These are phyloP conservation scores for Eudemis profundana DNA, from an alignment of 2,888 invertebrate genomes.

Conservation along the genomic window DNA sequence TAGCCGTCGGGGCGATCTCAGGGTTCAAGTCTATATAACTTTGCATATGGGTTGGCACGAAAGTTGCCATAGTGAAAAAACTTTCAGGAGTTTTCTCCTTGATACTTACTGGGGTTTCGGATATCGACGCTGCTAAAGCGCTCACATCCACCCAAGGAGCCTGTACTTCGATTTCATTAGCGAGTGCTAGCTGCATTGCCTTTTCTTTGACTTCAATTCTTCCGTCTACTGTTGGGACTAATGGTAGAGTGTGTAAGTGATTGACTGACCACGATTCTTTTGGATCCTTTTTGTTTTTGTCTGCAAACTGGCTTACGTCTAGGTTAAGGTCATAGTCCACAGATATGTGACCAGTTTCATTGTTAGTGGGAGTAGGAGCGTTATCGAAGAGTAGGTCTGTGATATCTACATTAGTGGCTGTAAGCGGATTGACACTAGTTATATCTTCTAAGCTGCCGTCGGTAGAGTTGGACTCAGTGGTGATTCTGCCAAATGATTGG, in stretches of 20 bases:
- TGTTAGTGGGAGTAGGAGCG: slow-evolving; percentile 61
- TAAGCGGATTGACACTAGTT: slow-evolving; percentile 59
- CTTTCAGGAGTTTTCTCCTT: slow-evolving; percentile 85
- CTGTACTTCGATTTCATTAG: slow-evolving; percentile 90
- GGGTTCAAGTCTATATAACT: slow-evolving; percentile 83
- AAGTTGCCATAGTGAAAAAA: slow-evolving; percentile 83
- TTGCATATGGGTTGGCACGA: slow-evolving; percentile 88
- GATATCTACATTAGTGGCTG: slow-evolving; percentile 68
- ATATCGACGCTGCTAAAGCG: slow-evolving; percentile 87
- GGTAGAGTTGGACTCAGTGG: slow-evolving; percentile 77
- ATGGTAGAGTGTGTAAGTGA: slow-evolving; percentile 58
- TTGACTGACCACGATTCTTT: slow-evolving; percentile 62
- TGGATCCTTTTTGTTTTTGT: slow-evolving; percentile 62
- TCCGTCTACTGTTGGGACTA: slow-evolving; percentile 45
- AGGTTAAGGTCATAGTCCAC: slow-evolving; percentile 69
- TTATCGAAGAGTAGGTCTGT: slow-evolving; percentile 75
- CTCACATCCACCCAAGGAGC: slow-evolving; percentile 91
- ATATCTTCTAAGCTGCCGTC: slow-evolving; percentile 75
- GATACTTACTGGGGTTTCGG: slow-evolving; percentile 87
- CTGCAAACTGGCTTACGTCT: slow-evolving; percentile 62
- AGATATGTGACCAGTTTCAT: slow-evolving; percentile 57
- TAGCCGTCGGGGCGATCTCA: slow-evolving; percentile 69
- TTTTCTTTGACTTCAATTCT: slow-evolving; percentile 71
- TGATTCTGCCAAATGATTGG: slow-evolving; percentile 78
- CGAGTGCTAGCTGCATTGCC: slow-evolving; percentile 89